Percentiles rank a stretch among this genome's conserved stretches.
Evolutionary conservation across 2,113 vertebrate genomes (phyloP).

Genomic region (Baryphthengus martii): DNA sequence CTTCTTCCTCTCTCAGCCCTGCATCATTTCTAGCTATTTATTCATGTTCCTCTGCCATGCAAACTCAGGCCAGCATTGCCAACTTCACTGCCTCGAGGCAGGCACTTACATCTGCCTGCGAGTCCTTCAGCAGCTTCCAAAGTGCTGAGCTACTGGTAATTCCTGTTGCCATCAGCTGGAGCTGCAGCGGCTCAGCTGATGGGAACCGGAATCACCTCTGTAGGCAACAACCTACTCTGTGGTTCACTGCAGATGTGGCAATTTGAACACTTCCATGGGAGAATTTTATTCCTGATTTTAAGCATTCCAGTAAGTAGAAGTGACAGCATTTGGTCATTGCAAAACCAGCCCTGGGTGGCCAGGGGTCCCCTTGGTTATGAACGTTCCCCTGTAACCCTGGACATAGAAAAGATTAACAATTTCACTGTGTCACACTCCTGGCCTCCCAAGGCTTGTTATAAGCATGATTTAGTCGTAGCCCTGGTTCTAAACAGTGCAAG

Average conservation of each 20-base stretch:
- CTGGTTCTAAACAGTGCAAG: background rate
- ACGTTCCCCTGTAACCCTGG: accelerated
- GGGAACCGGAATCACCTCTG: background rate
- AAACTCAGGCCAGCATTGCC: background rate
- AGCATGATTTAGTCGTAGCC: background rate
- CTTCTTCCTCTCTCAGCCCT: background rate
- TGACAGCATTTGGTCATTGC: background rate
- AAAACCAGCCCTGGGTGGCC: background rate
- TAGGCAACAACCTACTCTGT: background rate
- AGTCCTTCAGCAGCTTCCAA: background rate
- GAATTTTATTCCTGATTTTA: background rate
- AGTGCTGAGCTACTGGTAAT: background rate
- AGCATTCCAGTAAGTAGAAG: background rate
- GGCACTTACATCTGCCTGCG: background rate
- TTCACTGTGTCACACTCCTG: background rate
- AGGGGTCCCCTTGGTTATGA: background rate
- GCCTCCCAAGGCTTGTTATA: background rate
- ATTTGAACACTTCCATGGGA: background rate
- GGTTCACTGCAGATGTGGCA: background rate
- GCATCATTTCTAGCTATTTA: background rate
- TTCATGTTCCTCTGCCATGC: background rate
- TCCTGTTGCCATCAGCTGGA: background rate
- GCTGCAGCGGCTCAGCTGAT: background rate
- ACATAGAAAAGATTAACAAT: background rate
- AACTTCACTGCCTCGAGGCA: background rate